phyloP scores from a whole-genome alignment of 2,797 vertebrate species.

The Ciconia nigra region DNA sequence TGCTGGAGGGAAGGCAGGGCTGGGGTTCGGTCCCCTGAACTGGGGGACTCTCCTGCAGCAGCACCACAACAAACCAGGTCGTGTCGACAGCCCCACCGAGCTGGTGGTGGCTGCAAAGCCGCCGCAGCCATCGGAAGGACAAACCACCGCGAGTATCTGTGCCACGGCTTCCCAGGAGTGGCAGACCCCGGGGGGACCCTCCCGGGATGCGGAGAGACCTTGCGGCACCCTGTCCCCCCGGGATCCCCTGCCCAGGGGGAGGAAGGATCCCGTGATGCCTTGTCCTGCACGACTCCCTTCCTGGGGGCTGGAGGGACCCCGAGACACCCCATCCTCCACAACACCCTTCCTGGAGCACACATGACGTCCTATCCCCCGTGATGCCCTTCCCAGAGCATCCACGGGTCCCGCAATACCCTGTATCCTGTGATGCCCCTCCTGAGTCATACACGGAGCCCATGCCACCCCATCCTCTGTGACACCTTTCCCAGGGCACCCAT shows the following conservation, averaged over 20 bases:
- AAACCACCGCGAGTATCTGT: fast-evolving
- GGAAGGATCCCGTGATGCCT: neutral
- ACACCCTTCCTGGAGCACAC: neutral
- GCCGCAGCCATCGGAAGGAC: neutral
- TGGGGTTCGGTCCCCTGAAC: fast-evolving
- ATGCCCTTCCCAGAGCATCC: neutral
- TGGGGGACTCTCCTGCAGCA: neutral
- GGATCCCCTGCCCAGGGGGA: neutral
- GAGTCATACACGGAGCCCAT: neutral
- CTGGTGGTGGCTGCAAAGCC: neutral
- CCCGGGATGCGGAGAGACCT: fast-evolving
- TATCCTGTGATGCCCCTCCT: neutral
- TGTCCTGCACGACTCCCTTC: fast-evolving
- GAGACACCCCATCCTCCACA: neutral
- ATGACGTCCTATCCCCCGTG: fast-evolving
- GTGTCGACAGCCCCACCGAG: fast-evolving
- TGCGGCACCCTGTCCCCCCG: fast-evolving
- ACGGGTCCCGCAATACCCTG: fast-evolving
- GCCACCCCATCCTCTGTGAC: neutral
- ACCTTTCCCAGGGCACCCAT: neutral
- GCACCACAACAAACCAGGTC: neutral
- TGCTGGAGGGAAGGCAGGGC: neutral
- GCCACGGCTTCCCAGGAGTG: neutral
- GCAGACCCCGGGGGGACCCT: neutral
- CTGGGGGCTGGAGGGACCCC: fast-evolving